Evolutionary conservation across 2,113 vertebrate species (phyloP), one percentile per base, ranked within the genome.

Genomic region (Percina caprodes): DNA sequence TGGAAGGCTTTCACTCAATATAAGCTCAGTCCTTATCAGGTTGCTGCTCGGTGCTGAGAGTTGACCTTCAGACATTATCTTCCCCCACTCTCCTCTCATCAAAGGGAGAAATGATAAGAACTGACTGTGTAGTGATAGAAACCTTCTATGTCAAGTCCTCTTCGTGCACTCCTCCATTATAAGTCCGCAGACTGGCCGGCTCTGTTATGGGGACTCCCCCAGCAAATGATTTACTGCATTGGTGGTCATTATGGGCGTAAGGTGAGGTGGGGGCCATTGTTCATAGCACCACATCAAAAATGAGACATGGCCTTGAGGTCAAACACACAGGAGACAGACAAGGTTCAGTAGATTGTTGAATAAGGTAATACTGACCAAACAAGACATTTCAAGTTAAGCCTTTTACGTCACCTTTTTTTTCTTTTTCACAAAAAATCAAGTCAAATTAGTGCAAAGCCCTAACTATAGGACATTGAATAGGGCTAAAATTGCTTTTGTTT

Each of bases 41-140:
- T 71, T 65, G 49, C 62, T n/a, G 70, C 82, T 78, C n/a, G 24
- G 67, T 65, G 83, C 88, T 83, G 77, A 91, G 86, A 63, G 81
- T 77, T 92, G 90, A 92, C 92, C 92, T 93, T 91, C 84, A 92
- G 72, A 87, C 84, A 88, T 72, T 74, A 88, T 84, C 86, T 86
- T 6, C 61, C 77, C 62, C 62, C 82, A 51, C 87, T 78, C 82
- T 69, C 65, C 68, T 65, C 81, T 89, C 91, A 94, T 93, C 91
- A 92, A 90, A 92, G 87, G 73, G 48, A 62, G 73, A 52, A 56
- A 67, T 1, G 92, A 94, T 94, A 92, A 92, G 87, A 85, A 70
- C 77, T 82, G 78, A 74, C 88, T 85, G 73, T 80, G 80, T 42
- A 48, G 85, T 86, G 90, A 90, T 87, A 79, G 87, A 89, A 89